Evolutionary conservation across 2,888 invertebrate species (phyloP).

Genomic region (Sipha maydis): DNA sequence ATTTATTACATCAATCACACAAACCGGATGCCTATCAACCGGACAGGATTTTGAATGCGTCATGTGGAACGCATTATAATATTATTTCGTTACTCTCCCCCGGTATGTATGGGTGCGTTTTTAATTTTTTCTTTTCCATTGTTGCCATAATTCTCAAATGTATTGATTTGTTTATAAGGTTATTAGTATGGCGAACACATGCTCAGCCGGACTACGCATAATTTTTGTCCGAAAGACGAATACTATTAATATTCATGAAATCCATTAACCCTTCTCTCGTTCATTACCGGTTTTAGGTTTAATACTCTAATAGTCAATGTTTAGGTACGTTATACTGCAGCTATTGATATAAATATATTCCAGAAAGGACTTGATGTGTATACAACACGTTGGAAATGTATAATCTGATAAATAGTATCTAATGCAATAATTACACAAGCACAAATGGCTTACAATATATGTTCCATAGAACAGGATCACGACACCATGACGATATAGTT

Average conservation of each 20-base stretch:
- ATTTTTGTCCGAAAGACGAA: slow-evolving; percentile 3
- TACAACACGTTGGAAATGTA: no score
- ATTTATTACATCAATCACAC: no score
- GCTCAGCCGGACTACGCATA: background rate
- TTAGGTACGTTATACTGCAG: no score
- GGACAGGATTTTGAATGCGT: background rate
- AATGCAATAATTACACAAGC: no score
- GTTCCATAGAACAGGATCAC: no score
- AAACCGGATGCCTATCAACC: no score
- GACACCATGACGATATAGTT: no score
- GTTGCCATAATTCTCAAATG: background rate
- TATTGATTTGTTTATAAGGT: background rate
- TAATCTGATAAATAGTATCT: no score
- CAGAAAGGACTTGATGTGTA: no score
- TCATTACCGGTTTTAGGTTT: background rate
- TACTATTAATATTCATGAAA: background rate
- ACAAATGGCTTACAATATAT: no score
- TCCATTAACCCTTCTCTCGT: background rate
- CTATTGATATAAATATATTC: no score
- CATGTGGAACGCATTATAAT: background rate
- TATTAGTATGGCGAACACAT: slow-evolving; percentile 2
- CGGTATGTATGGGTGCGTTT: background rate
- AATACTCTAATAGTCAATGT: background rate
- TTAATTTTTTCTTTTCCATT: background rate
- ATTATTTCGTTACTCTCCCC: background rate